These are phyloP conservation scores for Machaerirhynchus nigripectus DNA, from an alignment of 2,113 vertebrate genomes.

Conservation along the genomic window DNA sequence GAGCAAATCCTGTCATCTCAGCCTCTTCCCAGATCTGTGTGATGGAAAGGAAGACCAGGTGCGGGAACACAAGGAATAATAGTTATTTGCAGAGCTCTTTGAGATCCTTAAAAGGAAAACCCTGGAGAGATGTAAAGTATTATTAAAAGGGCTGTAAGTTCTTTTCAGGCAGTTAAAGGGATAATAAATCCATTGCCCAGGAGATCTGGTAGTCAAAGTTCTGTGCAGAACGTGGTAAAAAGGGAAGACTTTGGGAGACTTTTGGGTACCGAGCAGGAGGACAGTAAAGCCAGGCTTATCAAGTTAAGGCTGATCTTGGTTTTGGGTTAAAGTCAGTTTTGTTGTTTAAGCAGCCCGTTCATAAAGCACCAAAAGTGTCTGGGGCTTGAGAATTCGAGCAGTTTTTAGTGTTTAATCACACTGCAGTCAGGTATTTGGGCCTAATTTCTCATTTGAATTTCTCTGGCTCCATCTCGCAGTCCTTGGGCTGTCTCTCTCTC, in stretches of 20 bases:
- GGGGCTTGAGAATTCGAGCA: neutral
- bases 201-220: constrained; percentile 7
- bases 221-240: neutral
- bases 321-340: neutral
- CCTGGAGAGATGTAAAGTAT: neutral
- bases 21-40: neutral
- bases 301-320: neutral
- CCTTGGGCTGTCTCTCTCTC: neutral
- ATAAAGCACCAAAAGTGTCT: neutral
- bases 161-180: constrained; percentile 44
- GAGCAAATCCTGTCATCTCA: neutral
- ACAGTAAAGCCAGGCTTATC: neutral
- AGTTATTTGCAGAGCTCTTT: constrained; percentile 21
- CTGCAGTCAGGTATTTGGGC: neutral
- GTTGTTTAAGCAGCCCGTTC: neutral
- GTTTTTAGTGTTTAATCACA: neutral
- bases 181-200: constrained; percentile 42
- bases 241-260: neutral
- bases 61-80: neutral
- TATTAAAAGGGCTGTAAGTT: constrained; percentile 25
- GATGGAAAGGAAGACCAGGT: neutral
- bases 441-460: neutral
- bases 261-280: neutral
- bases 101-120: constrained; percentile 22
- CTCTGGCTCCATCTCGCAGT: neutral